phyloP scores from a whole-genome alignment of 2,888 invertebrate species.

The Amblyjoppa fuscipennis region DNA sequence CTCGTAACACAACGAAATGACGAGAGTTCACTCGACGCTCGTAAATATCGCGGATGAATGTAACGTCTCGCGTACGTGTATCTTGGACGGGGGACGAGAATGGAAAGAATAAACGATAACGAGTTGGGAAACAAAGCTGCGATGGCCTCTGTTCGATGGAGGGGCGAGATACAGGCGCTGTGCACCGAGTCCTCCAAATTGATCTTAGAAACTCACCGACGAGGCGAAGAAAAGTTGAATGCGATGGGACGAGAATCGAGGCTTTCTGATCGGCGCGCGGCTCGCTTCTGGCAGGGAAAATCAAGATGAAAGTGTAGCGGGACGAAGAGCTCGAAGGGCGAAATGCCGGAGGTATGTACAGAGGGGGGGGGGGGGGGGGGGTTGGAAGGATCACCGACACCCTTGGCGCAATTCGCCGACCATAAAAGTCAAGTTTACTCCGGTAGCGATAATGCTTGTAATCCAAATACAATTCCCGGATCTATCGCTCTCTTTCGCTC shows the following conservation, averaged over 20 bases:
- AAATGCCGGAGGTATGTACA: constrained; percentile 25
- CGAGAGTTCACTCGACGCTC: constrained; percentile 21
- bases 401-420: constrained; percentile 79
- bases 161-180: constrained; percentile 20
- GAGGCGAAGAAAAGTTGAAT: constrained; percentile 1
- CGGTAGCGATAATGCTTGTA: constrained; percentile 84
- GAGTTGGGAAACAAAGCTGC: constrained; percentile 37
- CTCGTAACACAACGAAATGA: constrained; percentile 27
- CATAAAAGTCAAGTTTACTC: constrained; percentile 85
- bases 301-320: neutral
- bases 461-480: constrained; percentile 84
- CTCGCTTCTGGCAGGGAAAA: neutral
- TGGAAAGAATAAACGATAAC: constrained; percentile 36
- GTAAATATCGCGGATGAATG: constrained; percentile 35
- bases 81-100: constrained; percentile 17
- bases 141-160: constrained; percentile 29
- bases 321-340: constrained; percentile 33
- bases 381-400: constrained; percentile 74
- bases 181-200: neutral
- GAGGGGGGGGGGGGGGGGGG: constrained; percentile 60
- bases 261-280: neutral
- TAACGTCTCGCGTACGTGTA: constrained; percentile 23
- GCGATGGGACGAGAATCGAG: constrained; percentile 1
- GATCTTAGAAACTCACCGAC: constrained; percentile 18
- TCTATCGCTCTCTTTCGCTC: constrained; percentile 9